Evolutionary conservation across 2,113 vertebrate genomes (phyloP).

Genomic region (Cyprinodon tularosa): DNA sequence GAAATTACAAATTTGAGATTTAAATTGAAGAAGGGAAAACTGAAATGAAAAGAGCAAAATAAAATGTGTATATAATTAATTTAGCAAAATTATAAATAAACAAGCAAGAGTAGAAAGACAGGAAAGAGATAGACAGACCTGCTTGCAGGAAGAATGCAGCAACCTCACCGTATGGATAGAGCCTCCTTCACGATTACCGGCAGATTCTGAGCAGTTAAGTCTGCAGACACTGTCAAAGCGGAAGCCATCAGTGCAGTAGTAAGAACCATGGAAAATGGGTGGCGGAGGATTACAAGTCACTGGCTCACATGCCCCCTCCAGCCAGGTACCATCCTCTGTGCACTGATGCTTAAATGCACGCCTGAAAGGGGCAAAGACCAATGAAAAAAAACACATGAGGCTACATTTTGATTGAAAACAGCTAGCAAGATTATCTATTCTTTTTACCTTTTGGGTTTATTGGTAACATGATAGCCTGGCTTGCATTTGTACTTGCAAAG

Average conservation of each 20-base stretch:
- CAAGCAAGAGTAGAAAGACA: slow-evolving; percentile 57
- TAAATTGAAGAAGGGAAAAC: not conserved
- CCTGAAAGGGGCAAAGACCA: slow-evolving; percentile 68
- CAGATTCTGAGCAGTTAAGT: slow-evolving; percentile 87
- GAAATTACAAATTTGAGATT: not conserved
- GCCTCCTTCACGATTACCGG: slow-evolving; percentile 78
- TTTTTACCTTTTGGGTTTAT: slow-evolving; percentile 89
- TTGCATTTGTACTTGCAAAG: slow-evolving; percentile 98
- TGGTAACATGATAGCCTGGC: slow-evolving; percentile 92
- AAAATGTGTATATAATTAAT: slow-evolving; percentile 10
- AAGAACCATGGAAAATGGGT: slow-evolving; percentile 90
- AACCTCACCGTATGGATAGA: slow-evolving; percentile 85
- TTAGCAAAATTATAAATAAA: slow-evolving; percentile 23
- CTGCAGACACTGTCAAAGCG: slow-evolving; percentile 93
- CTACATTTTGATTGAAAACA: not conserved
- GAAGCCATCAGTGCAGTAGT: slow-evolving; percentile 93
- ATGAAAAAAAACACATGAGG: not conserved
- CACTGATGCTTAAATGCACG: slow-evolving; percentile 95
- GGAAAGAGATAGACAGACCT: slow-evolving; percentile 78
- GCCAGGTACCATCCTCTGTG: slow-evolving; percentile 93
- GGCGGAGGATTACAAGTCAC: slow-evolving; percentile 94
- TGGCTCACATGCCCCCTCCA: slow-evolving; percentile 87
- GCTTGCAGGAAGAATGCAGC: slow-evolving; percentile 79
- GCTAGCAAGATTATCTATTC: not conserved
- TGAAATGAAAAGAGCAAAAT: slow-evolving; percentile 12